phyloP scores from a whole-genome alignment of 2,113 vertebrate species.

The Etheostoma cragini region DNA sequence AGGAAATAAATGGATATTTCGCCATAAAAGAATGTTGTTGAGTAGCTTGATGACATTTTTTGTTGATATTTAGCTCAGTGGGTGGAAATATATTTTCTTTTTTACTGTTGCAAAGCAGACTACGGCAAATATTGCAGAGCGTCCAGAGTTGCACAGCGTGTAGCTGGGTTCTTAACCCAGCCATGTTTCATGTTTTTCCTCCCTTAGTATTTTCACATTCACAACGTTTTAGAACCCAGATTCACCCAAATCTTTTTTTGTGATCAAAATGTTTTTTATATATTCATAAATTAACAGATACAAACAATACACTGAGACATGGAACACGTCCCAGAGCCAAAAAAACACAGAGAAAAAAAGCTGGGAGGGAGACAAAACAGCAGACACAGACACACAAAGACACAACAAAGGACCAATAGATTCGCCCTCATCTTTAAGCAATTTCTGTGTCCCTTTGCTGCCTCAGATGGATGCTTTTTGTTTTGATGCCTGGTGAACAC shows the following conservation, averaged over 20 bases:
- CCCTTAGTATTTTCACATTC: not conserved
- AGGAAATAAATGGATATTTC: constrained; percentile 24
- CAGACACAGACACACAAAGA: no score
- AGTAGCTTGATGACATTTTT: constrained; percentile 23
- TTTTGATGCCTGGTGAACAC: not conserved
- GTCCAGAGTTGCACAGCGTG: not conserved
- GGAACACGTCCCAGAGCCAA: no score
- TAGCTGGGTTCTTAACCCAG: not conserved
- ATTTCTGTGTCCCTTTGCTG: not conserved
- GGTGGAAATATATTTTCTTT: not conserved
- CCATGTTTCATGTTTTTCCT: not conserved
- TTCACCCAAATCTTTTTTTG: constrained; percentile 1
- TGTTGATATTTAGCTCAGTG: not conserved
- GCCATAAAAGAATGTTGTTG: constrained; percentile 25
- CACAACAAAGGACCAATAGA: not conserved
- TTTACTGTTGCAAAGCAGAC: not conserved
- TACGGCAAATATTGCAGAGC: not conserved
- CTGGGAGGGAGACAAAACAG: no score
- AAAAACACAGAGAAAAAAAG: no score
- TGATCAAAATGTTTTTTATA: no score
- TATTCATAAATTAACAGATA: no score
- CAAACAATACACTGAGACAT: no score
- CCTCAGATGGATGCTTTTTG: not conserved
- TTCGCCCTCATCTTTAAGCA: constrained; percentile 3
- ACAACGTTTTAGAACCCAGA: constrained; percentile 6